phyloP scores from a whole-genome alignment of 2,113 vertebrate genomes.

The Brevimyrus niger region DNA sequence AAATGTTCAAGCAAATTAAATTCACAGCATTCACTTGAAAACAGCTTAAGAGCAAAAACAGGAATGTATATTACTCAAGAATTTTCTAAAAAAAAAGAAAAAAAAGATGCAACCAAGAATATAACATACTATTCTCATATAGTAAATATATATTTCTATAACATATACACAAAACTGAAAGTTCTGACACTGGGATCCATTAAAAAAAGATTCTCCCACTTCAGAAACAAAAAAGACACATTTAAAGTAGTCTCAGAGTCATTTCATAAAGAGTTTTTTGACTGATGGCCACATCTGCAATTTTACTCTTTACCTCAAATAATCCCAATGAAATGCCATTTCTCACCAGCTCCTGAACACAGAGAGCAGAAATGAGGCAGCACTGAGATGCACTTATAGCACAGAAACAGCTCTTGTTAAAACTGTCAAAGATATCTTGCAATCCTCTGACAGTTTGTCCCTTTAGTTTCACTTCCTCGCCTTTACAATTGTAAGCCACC shows the following conservation, averaged over 20 bases:
- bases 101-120: neutral
- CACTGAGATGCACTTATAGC: neutral
- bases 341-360: neutral
- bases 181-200: neutral
- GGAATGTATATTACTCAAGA: neutral
- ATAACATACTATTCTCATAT: neutral
- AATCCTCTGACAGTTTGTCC: neutral
- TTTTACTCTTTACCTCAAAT: neutral
- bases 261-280: neutral
- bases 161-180: neutral
- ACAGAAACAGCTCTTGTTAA: neutral
- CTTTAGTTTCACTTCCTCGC: neutral
- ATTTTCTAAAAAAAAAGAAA: neutral
- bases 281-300: neutral
- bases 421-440: neutral
- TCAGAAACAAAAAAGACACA: neutral
- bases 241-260: neutral
- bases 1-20: constrained; percentile 1
- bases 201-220: neutral
- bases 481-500: neutral
- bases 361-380: neutral
- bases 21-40: neutral
- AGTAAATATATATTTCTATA: neutral
- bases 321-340: neutral
- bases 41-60: neutral